These are phyloP conservation scores for Odontocolon sp. DNA, from an alignment of 2,888 invertebrate species.

Conservation along the genomic window DNA sequence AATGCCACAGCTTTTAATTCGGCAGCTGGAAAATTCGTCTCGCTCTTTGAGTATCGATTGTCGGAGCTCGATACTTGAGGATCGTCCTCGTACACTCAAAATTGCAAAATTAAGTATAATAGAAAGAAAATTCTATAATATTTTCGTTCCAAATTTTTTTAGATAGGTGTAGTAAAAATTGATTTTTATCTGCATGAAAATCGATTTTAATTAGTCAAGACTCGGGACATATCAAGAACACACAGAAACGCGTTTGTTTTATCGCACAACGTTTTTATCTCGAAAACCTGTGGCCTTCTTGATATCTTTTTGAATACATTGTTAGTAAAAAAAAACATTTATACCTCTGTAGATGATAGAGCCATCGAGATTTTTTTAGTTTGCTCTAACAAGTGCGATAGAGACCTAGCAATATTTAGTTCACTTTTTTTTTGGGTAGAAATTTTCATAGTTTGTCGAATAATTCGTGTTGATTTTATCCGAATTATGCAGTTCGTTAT, in stretches of 20 bases:
- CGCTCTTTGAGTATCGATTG: conserved; percentile 44
- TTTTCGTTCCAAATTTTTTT: conserved; percentile 12
- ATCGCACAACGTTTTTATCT: conserved; percentile 14
- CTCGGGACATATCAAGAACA: conserved; percentile 32
- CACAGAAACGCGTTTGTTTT: conserved; percentile 4
- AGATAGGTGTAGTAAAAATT: neutral
- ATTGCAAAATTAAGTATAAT: neutral
- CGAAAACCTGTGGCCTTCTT: conserved; percentile 49
- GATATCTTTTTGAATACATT: conserved; percentile 32
- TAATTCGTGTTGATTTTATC: conserved; percentile 17
- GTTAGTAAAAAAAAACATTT: conserved; percentile 4
- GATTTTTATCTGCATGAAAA: neutral
- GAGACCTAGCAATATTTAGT: conserved; percentile 3
- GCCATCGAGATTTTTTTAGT: conserved; percentile 10
- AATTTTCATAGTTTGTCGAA: neutral
- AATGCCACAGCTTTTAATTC: conserved; percentile 1
- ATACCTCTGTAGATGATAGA: conserved; percentile 12
- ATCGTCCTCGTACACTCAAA: conserved; percentile 51
- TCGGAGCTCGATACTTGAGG: conserved; percentile 50
- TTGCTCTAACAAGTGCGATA: neutral
- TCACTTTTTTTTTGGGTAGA: conserved; percentile 8
- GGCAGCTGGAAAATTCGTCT: conserved; percentile 29
- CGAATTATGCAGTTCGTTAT: conserved; percentile 36
- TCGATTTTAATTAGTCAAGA: neutral
- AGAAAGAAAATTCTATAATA: neutral